phyloP scores from a whole-genome alignment of 2,888 invertebrate species.

The Ptilodon capucinus region DNA sequence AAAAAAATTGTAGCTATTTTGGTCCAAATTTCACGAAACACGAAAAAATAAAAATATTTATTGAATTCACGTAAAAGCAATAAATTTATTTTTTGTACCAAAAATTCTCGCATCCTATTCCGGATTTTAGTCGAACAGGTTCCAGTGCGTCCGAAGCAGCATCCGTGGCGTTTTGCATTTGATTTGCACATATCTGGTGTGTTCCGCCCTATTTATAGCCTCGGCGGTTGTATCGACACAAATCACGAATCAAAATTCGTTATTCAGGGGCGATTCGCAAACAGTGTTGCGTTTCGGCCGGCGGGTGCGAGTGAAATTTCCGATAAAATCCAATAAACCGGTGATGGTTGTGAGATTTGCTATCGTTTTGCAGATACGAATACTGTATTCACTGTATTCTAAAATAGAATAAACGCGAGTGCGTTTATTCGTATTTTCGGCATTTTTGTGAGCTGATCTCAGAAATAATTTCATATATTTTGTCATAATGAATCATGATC shows the following conservation, averaged over 20 bases:
- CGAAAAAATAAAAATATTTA: too few species aligned
- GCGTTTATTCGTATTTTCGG: too few species aligned
- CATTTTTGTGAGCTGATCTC: too few species aligned
- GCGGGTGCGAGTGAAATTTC: slow-evolving; percentile 63
- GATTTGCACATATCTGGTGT: slow-evolving; percentile 51
- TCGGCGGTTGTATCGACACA: slow-evolving; percentile 43
- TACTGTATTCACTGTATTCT: too few species aligned
- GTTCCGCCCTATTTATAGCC: slow-evolving; percentile 41
- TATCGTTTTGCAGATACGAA: background rate
- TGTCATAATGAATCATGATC: too few species aligned
- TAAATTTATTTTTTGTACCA: background rate
- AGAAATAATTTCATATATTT: too few species aligned
- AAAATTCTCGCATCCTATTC: background rate
- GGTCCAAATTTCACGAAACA: too few species aligned
- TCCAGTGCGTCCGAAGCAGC: slow-evolving; percentile 27
- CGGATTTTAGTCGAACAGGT: slow-evolving; percentile 14
- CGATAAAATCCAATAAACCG: slow-evolving; percentile 76
- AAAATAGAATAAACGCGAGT: too few species aligned
- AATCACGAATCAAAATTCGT: slow-evolving; percentile 73
- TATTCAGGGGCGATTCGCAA: slow-evolving; percentile 66
- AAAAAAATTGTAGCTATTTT: too few species aligned
- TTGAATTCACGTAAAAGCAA: background rate
- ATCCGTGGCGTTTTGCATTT: slow-evolving; percentile 54
- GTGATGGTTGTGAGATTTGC: slow-evolving; percentile 15
- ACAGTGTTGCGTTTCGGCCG: slow-evolving; percentile 54